Evolutionary conservation across 2,797 vertebrate genomes (phyloP).

Genomic region (Botia almorhae): DNA sequence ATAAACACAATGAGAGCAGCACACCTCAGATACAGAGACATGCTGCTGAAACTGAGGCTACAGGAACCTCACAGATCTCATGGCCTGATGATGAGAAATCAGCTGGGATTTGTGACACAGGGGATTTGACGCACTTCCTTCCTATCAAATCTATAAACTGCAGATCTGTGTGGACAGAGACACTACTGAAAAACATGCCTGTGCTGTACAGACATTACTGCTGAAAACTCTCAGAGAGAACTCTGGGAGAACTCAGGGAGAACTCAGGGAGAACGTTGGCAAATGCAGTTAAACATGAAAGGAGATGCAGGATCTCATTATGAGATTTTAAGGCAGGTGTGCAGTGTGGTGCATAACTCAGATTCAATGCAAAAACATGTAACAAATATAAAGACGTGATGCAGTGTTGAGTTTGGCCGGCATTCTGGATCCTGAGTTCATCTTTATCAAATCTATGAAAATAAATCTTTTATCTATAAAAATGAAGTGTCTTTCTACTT

Average conservation of each 20-base stretch:
- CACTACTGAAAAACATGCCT: conserved; percentile 64
- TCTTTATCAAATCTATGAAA: conserved; percentile 86
- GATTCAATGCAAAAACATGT: no score
- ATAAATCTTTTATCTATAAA: conserved; percentile 84
- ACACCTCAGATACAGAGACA: conserved; percentile 68
- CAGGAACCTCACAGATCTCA: conserved; percentile 73
- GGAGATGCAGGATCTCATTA: conserved; percentile 66
- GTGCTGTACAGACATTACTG: conserved; percentile 62
- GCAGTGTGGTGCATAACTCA: conserved; percentile 25
- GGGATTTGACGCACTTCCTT: conserved; percentile 72
- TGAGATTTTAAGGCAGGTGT: conserved; percentile 53
- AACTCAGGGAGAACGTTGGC: conserved; percentile 64
- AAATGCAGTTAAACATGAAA: conserved; percentile 9
- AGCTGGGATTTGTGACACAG: conserved; percentile 67
- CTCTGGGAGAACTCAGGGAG: conserved; percentile 60
- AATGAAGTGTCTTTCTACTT: conserved; percentile 77
- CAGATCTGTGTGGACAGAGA: conserved; percentile 75
- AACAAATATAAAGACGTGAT: background rate
- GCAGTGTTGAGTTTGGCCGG: conserved; percentile 47
- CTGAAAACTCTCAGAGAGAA: conserved; percentile 60
- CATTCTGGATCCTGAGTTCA: conserved; percentile 63
- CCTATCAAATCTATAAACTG: conserved; percentile 69
- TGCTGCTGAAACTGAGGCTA: conserved; percentile 70
- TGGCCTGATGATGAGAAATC: conserved; percentile 74
- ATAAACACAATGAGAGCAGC: conserved; percentile 80